phyloP scores from a whole-genome alignment of 2,113 vertebrate species.

The Sceloporus tristichus region DNA sequence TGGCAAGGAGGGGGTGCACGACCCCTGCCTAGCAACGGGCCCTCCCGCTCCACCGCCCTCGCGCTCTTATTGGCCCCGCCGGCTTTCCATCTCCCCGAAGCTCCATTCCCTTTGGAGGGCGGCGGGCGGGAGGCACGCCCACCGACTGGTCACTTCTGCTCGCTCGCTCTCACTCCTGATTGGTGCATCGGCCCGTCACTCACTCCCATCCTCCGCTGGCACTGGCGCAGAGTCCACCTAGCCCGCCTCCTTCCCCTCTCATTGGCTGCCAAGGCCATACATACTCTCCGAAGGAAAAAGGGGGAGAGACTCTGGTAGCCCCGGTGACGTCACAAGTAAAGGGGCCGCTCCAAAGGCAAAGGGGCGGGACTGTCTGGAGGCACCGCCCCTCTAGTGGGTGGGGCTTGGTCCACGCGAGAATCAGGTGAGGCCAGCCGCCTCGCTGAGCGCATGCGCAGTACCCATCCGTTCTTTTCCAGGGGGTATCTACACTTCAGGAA shows the following conservation, averaged over 20 bases:
- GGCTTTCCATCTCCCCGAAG: background rate
- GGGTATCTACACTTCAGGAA: too few relatives aligned
- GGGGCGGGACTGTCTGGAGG: background rate
- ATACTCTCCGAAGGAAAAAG: background rate
- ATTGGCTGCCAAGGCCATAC: background rate
- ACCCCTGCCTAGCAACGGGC: conserved; percentile 18
- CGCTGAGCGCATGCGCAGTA: background rate
- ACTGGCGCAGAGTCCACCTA: background rate
- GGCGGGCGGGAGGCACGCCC: too few relatives aligned
- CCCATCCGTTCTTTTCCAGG: too few relatives aligned
- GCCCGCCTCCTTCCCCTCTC: background rate
- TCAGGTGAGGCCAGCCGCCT: background rate
- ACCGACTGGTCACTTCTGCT: background rate
- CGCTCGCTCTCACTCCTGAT: background rate
- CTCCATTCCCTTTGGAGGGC: background rate
- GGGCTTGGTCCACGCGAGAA: background rate
- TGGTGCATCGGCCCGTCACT: background rate
- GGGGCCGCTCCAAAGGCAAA: background rate
- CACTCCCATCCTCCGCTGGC: background rate
- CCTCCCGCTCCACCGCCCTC: background rate
- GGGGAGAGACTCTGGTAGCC: conserved; percentile 25
- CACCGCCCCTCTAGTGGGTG: background rate
- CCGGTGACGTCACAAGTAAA: conserved; percentile 31
- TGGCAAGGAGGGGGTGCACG: background rate
- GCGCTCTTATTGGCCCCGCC: background rate